phyloP scores from a whole-genome alignment of 2,113 vertebrate genomes.

The Psilopogon haemacephalus region DNA sequence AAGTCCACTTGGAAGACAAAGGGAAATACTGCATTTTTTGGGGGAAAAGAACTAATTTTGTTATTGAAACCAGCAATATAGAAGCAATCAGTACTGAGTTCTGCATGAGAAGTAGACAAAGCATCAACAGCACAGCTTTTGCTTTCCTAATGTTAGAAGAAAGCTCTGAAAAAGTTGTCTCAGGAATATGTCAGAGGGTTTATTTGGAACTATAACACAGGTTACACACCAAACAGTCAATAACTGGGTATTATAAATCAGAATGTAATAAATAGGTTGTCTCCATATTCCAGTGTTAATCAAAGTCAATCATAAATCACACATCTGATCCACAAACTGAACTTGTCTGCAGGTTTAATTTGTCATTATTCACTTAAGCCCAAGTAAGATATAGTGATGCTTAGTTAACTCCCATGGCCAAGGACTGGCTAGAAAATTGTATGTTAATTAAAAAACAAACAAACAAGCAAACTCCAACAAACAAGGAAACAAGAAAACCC shows the following conservation, averaged over 20 bases:
- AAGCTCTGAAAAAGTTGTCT: not conserved
- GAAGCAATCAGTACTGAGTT: not conserved
- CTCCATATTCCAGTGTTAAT: not conserved
- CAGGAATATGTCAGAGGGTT: not conserved
- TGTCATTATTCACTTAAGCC: not conserved
- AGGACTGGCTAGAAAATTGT: fast-evolving
- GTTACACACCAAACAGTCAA: not conserved
- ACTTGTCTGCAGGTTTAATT: not conserved
- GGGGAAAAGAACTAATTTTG: fast-evolving
- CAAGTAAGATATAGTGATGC: not conserved
- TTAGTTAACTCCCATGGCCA: not conserved
- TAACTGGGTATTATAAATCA: not conserved
- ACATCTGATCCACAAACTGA: not conserved
- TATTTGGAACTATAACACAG: not conserved
- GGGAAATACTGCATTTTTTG: not conserved
- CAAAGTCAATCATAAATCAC: not conserved
- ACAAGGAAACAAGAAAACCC: too few relatives aligned
- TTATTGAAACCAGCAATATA: not conserved
- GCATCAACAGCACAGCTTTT: not conserved
- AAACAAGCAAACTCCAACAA: too few relatives aligned
- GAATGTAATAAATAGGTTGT: not conserved
- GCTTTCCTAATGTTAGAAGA: not conserved
- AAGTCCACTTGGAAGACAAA: not conserved
- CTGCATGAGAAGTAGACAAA: not conserved
- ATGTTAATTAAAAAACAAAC: not conserved